Conservation (phyloP, 2,113 vertebrate genomes). For the Argyrosomus japonicus region DNA sequence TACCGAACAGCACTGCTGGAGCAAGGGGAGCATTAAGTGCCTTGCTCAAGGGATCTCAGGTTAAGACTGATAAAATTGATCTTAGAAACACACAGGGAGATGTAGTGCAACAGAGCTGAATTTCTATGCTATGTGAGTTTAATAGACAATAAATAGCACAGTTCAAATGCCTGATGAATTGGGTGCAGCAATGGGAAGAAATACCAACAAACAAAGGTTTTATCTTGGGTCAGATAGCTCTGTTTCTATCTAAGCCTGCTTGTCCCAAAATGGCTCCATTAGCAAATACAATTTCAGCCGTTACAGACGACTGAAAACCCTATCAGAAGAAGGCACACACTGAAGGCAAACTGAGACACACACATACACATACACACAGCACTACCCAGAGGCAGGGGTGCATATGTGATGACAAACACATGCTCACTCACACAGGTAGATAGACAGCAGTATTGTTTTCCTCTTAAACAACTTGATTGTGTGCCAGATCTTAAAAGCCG, state of each 20-base stretch:
- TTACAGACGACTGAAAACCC: conserved; percentile 69
- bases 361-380: conserved; percentile 4
- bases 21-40: conserved; percentile 17
- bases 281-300: conserved; percentile 76
- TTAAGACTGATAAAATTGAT: conserved; percentile 32
- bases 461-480: conserved; percentile 51
- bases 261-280: conserved; percentile 73
- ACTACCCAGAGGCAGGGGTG: conserved; percentile 30
- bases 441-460: conserved; percentile 41
- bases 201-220: conserved; percentile 64
- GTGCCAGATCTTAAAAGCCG: conserved; percentile 58
- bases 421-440: conserved; percentile 1
- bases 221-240: conserved; percentile 69
- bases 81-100: conserved; percentile 13
- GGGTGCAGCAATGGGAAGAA: conserved; percentile 51
- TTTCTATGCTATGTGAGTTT: conserved; percentile 24
- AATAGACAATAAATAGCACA: conserved; percentile 43
- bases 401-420: background rate
- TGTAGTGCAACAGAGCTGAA: conserved; percentile 13
- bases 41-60: conserved; percentile 16
- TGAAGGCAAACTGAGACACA: conserved; percentile 29
- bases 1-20: background rate
- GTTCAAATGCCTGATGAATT: conserved; percentile 52
- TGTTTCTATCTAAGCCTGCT: conserved; percentile 60
- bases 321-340: conserved; percentile 58